Percentiles rank a stretch among this genome's conserved stretches.
Evolutionary conservation across 2,113 vertebrate species (phyloP).

Genomic region (Cervus canadensis): DNA sequence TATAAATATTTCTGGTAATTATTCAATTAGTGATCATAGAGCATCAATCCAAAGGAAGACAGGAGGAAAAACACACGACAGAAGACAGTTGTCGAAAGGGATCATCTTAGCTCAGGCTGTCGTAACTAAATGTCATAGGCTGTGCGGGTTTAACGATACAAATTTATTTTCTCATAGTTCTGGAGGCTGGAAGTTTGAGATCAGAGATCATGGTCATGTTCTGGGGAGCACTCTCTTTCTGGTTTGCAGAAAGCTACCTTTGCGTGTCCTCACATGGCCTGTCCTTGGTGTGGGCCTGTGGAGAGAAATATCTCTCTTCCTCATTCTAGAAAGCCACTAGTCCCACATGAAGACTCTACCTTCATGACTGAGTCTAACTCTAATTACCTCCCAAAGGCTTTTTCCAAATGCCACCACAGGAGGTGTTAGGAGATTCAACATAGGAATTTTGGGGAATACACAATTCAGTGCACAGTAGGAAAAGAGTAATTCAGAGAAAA

Average conservation of each 20-base stretch:
- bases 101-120: not conserved
- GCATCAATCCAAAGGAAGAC: not conserved
- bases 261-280: not conserved
- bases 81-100: not conserved
- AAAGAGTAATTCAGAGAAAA: not conserved
- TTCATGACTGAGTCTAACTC: not conserved
- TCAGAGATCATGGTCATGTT: not conserved
- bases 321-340: not conserved
- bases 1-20: not conserved
- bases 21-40: not conserved
- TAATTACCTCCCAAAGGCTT: not conserved
- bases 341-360: accelerated
- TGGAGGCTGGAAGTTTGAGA: not conserved
- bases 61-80: not conserved
- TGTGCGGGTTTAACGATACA: not conserved
- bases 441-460: not conserved
- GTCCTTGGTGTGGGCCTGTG: not conserved
- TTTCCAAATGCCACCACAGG: not conserved
- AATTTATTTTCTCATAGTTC: not conserved
- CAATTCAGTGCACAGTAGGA: not conserved
- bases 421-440: not conserved
- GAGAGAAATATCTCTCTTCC: not conserved
- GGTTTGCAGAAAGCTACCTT: not conserved
- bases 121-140: not conserved
- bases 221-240: not conserved